Conservation (phyloP, 2,888 invertebrate species). For the Nyleta sp. region DNA sequence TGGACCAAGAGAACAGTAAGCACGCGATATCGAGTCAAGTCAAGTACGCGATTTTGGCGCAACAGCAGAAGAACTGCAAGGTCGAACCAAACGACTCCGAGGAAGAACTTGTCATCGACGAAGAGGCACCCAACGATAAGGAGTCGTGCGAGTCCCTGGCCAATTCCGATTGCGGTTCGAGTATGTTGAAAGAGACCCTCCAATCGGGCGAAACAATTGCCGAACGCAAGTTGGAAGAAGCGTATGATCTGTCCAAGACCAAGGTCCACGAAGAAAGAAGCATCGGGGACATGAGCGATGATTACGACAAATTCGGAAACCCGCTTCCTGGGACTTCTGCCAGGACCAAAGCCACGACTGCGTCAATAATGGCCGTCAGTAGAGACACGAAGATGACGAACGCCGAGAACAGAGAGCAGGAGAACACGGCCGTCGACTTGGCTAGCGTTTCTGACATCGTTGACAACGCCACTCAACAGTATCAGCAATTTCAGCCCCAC, state of each 20-base stretch:
- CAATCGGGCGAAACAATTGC: slow-evolving; percentile 69
- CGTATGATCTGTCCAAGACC: slow-evolving; percentile 34
- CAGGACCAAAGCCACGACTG: slow-evolving; percentile 40
- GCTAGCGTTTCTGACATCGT: slow-evolving; percentile 90
- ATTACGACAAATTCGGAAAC: slow-evolving; percentile 51
- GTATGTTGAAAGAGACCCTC: slow-evolving; percentile 76
- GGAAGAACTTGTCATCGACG: slow-evolving; percentile 88
- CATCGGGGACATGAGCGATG: slow-evolving; percentile 31
- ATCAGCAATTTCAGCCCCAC: slow-evolving; percentile 79
- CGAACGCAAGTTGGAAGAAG: slow-evolving; percentile 62
- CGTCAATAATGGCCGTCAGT: slow-evolving; percentile 31
- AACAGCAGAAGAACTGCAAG: slow-evolving; percentile 86
- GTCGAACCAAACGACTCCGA: slow-evolving; percentile 87
- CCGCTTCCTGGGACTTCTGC: slow-evolving; percentile 60
- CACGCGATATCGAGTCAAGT: slow-evolving; percentile 86
- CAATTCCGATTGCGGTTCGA: slow-evolving; percentile 70
- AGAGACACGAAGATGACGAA: slow-evolving; percentile 33
- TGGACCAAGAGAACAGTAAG: slow-evolving; percentile 80
- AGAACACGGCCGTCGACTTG: slow-evolving; percentile 83
- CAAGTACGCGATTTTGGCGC: slow-evolving; percentile 90
- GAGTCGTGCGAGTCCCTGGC: slow-evolving; percentile 64
- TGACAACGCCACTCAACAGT: slow-evolving; percentile 87
- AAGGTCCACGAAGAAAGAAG: neutral
- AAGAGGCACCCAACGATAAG: slow-evolving; percentile 82
- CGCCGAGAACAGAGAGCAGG: slow-evolving; percentile 35